phyloP scores from a whole-genome alignment of 92 coral and sea anemone species.

The Palythoa grandiflora region DNA sequence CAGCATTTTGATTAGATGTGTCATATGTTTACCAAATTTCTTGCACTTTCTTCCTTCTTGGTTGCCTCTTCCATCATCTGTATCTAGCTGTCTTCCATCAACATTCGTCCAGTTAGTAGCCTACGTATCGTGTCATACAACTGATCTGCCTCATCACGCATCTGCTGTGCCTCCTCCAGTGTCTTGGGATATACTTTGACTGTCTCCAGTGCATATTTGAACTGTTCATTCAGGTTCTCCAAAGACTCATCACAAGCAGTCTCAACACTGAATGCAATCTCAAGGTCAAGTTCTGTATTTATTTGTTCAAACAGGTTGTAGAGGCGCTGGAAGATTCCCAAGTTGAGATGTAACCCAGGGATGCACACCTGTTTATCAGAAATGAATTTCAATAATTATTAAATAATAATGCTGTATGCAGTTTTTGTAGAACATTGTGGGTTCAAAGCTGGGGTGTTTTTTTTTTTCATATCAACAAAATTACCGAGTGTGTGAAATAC shows the following conservation, averaged over 20 bases:
- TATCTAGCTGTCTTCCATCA: neutral
- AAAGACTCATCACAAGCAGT: neutral
- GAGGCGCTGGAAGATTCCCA: conserved; percentile 24
- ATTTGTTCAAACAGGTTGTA: conserved; percentile 3
- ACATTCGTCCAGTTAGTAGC: neutral
- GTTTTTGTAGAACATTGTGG: conserved; percentile 1
- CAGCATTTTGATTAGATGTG: neutral
- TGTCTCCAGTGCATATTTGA: neutral
- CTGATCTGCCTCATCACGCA: neutral
- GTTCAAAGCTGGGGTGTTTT: neutral
- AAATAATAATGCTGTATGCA: neutral
- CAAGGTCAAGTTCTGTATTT: neutral
- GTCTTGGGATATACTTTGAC: neutral
- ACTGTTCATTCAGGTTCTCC: neutral
- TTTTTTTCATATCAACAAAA: neutral
- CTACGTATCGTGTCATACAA: neutral
- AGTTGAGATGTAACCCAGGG: conserved; percentile 20
- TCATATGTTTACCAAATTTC: neutral
- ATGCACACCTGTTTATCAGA: conserved; percentile 10
- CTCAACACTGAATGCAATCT: neutral
- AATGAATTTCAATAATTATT: neutral
- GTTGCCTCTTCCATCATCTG: neutral
- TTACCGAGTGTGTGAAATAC: conserved; percentile 2
- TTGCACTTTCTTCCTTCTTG: conserved; percentile 7
- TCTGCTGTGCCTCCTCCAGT: neutral